Percentiles rank a stretch among this genome's conserved stretches.
These are phyloP conservation scores for Melanotaenia boesemani DNA, from an alignment of 2,797 vertebrate genomes.

Conservation along the genomic window DNA sequence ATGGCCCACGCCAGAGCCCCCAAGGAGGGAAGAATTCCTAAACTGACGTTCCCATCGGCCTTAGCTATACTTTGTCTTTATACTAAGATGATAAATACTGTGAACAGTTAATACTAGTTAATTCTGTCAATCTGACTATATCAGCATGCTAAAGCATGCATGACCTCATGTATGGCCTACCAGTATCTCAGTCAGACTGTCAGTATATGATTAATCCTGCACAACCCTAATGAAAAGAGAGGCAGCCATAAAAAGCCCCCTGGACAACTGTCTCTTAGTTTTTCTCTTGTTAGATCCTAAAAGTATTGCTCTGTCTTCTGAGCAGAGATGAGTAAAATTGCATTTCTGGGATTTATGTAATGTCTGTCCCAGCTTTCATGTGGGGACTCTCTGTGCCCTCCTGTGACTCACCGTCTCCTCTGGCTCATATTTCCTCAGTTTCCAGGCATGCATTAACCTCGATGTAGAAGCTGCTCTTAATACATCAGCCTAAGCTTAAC, in stretches of 20 bases:
- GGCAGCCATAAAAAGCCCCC: constrained; percentile 20
- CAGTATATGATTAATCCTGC: constrained; percentile 11
- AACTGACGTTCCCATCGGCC: too few species aligned
- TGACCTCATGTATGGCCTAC: too few species aligned
- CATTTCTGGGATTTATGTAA: constrained; percentile 55
- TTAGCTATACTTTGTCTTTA: too few species aligned
- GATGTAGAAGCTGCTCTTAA: constrained; percentile 72
- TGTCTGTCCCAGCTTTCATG: constrained; percentile 64
- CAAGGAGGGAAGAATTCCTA: too few species aligned
- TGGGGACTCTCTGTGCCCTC: constrained; percentile 63
- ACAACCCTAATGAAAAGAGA: constrained; percentile 27
- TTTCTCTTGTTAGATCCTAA: constrained; percentile 48
- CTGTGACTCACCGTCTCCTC: constrained; percentile 73
- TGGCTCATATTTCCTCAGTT: constrained; percentile 69
- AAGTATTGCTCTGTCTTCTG: constrained; percentile 25
- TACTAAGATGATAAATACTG: too few species aligned
- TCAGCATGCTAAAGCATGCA: too few species aligned
- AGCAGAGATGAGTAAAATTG: constrained; percentile 43
- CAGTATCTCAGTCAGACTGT: neutral
- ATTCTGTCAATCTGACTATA: too few species aligned
- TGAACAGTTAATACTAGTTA: too few species aligned
- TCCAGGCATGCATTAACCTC: constrained; percentile 66
- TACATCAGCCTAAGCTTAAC: constrained; percentile 54
- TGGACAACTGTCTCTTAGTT: constrained; percentile 13
- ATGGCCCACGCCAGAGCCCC: too few species aligned